Conservation (phyloP, 2,888 invertebrate species). For the Shargacucullia verbasci region DNA sequence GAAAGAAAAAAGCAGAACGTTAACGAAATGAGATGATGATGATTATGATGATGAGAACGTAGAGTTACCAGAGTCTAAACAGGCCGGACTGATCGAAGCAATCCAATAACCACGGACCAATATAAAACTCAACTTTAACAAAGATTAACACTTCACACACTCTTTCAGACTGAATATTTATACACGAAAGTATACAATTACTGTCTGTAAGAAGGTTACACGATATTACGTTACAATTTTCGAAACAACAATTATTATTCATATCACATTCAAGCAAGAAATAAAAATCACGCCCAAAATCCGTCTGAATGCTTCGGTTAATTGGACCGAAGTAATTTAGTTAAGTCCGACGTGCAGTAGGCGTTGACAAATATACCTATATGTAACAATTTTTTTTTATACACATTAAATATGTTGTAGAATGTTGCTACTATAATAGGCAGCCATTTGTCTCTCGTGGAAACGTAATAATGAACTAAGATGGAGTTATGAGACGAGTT, state of each 20-base stretch:
- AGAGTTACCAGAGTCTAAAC: no score
- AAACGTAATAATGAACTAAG: constrained; percentile 35
- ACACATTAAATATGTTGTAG: constrained; percentile 49
- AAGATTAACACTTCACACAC: constrained; percentile 3
- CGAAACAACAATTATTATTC: constrained; percentile 48
- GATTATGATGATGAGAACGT: no score
- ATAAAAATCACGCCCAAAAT: constrained; percentile 32
- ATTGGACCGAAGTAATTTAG: constrained; percentile 38
- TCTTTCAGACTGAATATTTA: constrained; percentile 24
- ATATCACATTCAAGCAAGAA: constrained; percentile 21
- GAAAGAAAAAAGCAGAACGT: constrained; percentile 18
- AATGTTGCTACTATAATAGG: constrained; percentile 48
- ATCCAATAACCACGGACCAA: no score
- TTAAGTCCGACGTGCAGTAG: constrained; percentile 34
- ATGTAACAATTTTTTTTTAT: constrained; percentile 39
- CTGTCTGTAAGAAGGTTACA: constrained; percentile 38
- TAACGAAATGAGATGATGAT: no score
- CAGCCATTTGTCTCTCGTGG: constrained; percentile 14
- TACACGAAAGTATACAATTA: constrained; percentile 33
- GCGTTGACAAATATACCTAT: constrained; percentile 53
- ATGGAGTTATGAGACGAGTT: constrained; percentile 45
- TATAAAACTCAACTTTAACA: no score
- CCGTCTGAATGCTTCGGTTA: constrained; percentile 35
- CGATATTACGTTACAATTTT: constrained; percentile 45
- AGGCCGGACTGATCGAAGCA: no score